These are phyloP conservation scores for Corythornis leucogaster DNA, from an alignment of 2,797 vertebrate genomes.

Conservation along the genomic window DNA sequence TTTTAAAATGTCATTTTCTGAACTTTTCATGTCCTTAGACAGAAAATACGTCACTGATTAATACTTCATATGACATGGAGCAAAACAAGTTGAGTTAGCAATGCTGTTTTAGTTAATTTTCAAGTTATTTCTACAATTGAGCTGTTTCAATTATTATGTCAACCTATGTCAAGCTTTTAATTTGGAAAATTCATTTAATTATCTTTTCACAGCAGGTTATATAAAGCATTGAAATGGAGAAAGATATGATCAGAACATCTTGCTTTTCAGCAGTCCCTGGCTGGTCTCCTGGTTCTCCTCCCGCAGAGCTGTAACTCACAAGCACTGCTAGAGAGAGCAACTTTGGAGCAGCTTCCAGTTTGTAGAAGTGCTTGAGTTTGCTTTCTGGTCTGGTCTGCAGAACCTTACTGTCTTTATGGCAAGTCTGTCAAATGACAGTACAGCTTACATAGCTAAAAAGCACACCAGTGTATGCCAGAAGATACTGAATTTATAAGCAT, in stretches of 20 bases:
- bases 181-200: background rate
- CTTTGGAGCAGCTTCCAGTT: background rate
- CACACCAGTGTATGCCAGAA: background rate
- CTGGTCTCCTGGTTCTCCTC: background rate
- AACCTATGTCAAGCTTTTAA: background rate
- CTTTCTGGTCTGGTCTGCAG: background rate
- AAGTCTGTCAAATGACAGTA: background rate
- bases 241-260: background rate
- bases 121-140: background rate
- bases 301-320: background rate
- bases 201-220: background rate
- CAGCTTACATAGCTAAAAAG: background rate
- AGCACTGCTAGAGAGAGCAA: background rate
- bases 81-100: background rate
- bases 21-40: background rate
- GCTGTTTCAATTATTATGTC: background rate
- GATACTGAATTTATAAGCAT: background rate
- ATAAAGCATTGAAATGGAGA: background rate
- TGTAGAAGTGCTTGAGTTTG: background rate
- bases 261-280: background rate
- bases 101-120: background rate
- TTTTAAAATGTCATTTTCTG: background rate
- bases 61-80: background rate
- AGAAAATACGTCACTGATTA: background rate
- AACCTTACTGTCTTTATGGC: background rate